These are phyloP conservation scores for Rousettus madagascariensis DNA, from an alignment of 2,797 vertebrate genomes.

Conservation along the genomic window DNA sequence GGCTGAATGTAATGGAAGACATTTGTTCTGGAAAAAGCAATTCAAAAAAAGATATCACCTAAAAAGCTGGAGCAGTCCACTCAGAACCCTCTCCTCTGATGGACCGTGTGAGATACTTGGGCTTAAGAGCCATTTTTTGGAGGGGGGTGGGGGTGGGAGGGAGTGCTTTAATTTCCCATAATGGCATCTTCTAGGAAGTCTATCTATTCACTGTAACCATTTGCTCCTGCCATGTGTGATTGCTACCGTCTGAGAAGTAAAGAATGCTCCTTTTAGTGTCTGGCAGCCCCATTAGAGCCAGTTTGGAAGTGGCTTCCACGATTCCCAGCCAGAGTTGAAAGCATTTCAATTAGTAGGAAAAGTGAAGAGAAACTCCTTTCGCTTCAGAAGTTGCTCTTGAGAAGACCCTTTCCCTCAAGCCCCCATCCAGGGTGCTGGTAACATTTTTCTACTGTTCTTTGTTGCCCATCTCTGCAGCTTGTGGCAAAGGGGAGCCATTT, in stretches of 20 bases:
- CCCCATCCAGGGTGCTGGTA: background rate
- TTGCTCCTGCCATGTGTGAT: background rate
- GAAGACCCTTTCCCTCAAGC: background rate
- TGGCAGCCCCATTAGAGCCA: background rate
- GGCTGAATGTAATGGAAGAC: slow-evolving; percentile 57
- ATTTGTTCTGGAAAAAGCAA: slow-evolving; percentile 65
- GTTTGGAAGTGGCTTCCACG: background rate
- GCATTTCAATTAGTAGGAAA: background rate
- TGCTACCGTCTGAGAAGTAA: background rate
- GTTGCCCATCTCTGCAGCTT: background rate
- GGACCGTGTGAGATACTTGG: slow-evolving; percentile 1
- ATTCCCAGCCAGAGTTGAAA: background rate
- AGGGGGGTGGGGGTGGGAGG: too few species aligned
- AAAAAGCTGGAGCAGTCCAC: background rate
- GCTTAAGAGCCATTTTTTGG: slow-evolving; percentile 23
- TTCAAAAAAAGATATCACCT: slow-evolving; percentile 54
- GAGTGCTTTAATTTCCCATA: slow-evolving; percentile 48
- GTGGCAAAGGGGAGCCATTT: background rate
- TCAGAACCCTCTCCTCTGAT: background rate
- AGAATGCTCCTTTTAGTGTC: background rate
- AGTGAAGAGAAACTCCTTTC: background rate
- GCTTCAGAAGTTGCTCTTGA: background rate
- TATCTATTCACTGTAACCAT: background rate
- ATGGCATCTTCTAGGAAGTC: slow-evolving; percentile 34
- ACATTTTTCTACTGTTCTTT: background rate